Evolutionary conservation across 2,113 vertebrate genomes (phyloP).

Genomic region (Gambusia affinis): DNA sequence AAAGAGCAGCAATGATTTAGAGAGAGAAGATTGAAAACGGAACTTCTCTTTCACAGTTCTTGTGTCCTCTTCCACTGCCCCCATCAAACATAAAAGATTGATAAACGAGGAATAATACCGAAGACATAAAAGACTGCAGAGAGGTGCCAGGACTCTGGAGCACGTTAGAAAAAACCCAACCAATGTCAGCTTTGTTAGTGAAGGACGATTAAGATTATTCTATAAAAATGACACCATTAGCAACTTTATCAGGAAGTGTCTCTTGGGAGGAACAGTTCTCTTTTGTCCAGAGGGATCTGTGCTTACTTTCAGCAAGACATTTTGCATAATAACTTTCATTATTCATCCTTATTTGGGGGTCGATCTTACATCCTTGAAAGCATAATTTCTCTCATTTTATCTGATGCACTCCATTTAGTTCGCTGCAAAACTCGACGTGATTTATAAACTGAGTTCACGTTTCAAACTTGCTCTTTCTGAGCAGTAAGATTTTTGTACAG

Average conservation of each 20-base stretch:
- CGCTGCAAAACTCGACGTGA: background rate
- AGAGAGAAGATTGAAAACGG: conserved; percentile 37
- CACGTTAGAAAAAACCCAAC: conserved; percentile 6
- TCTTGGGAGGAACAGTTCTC: conserved; percentile 10
- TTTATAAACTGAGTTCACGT: background rate
- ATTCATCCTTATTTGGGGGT: conserved; percentile 24
- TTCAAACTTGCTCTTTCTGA: background rate
- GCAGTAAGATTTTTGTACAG: background rate
- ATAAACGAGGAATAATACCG: conserved; percentile 44
- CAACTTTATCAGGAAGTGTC: conserved; percentile 29
- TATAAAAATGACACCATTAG: conserved; percentile 28
- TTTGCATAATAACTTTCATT: conserved; percentile 32
- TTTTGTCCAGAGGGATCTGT: background rate
- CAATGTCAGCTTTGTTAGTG: conserved; percentile 50
- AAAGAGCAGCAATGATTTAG: conserved; percentile 39
- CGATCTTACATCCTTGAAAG: conserved; percentile 20
- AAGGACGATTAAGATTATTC: conserved; percentile 47
- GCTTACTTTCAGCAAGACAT: conserved; percentile 16
- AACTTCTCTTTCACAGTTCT: conserved; percentile 25
- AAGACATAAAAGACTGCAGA: conserved; percentile 43
- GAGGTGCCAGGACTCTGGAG: conserved; percentile 37
- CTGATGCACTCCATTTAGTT: conserved; percentile 9
- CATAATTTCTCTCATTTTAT: conserved; percentile 23
- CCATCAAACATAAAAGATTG: conserved; percentile 46
- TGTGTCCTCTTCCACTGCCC: conserved; percentile 23